These are phyloP conservation scores for Drosophila kanekoi DNA, from an alignment of 2,888 invertebrate species.

Conservation along the genomic window DNA sequence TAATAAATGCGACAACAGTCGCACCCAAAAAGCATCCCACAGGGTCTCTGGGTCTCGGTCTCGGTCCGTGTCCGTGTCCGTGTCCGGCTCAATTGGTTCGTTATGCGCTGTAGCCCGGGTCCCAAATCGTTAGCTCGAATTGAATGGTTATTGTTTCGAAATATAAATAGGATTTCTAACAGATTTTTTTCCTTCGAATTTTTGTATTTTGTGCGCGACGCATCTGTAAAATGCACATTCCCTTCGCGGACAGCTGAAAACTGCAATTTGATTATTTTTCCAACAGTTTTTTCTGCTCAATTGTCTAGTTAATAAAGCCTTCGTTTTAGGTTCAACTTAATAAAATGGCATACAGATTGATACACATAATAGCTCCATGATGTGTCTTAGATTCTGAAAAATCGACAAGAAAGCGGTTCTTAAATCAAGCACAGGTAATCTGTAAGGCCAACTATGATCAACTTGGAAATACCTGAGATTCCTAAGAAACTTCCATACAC, in stretches of 20 bases:
- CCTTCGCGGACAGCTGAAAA: slow-evolving; percentile 61
- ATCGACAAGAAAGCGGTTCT: not conserved
- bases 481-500: too few species aligned
- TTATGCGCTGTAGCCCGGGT: slow-evolving; percentile 60
- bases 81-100: slow-evolving; percentile 76
- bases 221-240: slow-evolving; percentile 26
- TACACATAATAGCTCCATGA: not conserved
- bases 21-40: slow-evolving; percentile 15
- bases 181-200: slow-evolving; percentile 55
- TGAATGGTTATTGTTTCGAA: slow-evolving; percentile 80
- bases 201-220: not conserved
- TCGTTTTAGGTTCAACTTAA: slow-evolving; percentile 25
- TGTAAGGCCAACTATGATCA: too few species aligned
- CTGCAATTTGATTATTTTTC: slow-evolving; percentile 71
- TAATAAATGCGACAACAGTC: slow-evolving; percentile 76
- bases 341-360: slow-evolving; percentile 23
- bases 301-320: slow-evolving; percentile 46
- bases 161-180: slow-evolving; percentile 78
- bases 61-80: slow-evolving; percentile 1
- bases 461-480: too few species aligned
- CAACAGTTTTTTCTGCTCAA: slow-evolving; percentile 19
- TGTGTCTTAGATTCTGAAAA: not conserved
- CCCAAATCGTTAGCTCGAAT: slow-evolving; percentile 78
- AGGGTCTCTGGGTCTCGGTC: slow-evolving; percentile 22
- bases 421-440: too few species aligned